Base-by-base conservation (phyloP, 2,888 invertebrate species). In the Pilophorus perplexus region DNA sequence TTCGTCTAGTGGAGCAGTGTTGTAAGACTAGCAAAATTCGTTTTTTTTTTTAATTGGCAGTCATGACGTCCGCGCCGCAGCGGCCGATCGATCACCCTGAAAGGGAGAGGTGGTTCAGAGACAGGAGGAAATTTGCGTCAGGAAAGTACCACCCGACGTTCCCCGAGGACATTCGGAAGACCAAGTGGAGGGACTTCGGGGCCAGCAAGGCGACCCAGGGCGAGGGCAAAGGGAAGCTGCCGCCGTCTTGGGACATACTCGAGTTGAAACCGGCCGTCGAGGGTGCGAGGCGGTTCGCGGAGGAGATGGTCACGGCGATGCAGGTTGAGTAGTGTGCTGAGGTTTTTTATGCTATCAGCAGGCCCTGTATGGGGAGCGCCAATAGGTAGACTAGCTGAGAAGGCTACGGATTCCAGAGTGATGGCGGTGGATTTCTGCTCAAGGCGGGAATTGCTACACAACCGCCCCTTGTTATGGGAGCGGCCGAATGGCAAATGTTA, bases 241-340 rank as follows among this genome's bases (percentile, higher is more conserved):
- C 62, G 10, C 62, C 62, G 12, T 37, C 37, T 14, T 62, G 62
- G 62, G 44, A 62, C 46, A 28, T 46, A 25, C 33, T 62, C 5
- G 62, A 62, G 48, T 5, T 62, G 48, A 46, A 46, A 18, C 18
- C 28, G 1, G 27, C 33, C 22, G 38, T 62, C 20, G 48, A 62
- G 16, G 20, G 28, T 18, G 62, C 62, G 14, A 62, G 20, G n/a
- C 23, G 14, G 1, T 62, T 62, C 20, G 44, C 48, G n/a, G 3
- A 10, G 1, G 46, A 22, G 46, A 33, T 62, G 62, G 38, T 37
- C 27, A 27, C 27, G 3, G 62, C 62, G 1, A 62, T 62, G 46
- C 6, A 44, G 42, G 62, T 28, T 6, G n/a, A n/a, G n/a, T n/a
- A n/a, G n/a, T n/a, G n/a, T n/a, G n/a, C n/a, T n/a, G n/a, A n/a